These are phyloP conservation scores for Campopleginae sp. DNA, from an alignment of 2,888 invertebrate genomes.

Conservation along the genomic window DNA sequence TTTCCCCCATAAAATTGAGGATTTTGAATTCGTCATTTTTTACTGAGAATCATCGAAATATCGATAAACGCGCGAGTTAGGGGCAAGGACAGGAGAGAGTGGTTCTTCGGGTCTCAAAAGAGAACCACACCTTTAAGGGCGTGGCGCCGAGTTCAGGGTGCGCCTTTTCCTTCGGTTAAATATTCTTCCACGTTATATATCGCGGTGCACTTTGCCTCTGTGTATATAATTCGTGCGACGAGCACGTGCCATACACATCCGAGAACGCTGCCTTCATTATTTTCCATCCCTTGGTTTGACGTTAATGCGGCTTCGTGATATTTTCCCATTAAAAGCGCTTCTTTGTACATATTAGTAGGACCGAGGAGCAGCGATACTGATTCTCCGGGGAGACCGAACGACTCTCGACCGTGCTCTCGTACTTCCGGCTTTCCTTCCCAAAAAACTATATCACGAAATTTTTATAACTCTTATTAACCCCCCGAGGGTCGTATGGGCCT, in stretches of 20 bases:
- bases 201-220: slow-evolving; percentile 65
- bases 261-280: slow-evolving; percentile 45
- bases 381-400: neutral
- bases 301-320: neutral
- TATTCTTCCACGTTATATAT: slow-evolving; percentile 52
- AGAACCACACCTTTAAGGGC: slow-evolving; percentile 69
- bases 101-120: slow-evolving; percentile 70
- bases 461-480: neutral
- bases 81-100: slow-evolving; percentile 16
- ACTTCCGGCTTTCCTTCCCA: slow-evolving; percentile 9
- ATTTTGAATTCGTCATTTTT: slow-evolving; percentile 4
- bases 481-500: too few relatives aligned
- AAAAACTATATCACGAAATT: neutral
- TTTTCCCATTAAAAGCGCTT: neutral
- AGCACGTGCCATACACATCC: slow-evolving; percentile 42
- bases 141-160: slow-evolving; percentile 77
- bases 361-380: neutral
- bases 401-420: neutral
- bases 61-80: neutral
- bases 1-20: too few relatives aligned
- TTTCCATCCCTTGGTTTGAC: slow-evolving; percentile 53
- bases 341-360: neutral
- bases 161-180: slow-evolving; percentile 70
- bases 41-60: neutral
- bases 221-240: slow-evolving; percentile 66